phyloP scores from a whole-genome alignment of 2,888 invertebrate genomes.

The Apodemia duryi region DNA sequence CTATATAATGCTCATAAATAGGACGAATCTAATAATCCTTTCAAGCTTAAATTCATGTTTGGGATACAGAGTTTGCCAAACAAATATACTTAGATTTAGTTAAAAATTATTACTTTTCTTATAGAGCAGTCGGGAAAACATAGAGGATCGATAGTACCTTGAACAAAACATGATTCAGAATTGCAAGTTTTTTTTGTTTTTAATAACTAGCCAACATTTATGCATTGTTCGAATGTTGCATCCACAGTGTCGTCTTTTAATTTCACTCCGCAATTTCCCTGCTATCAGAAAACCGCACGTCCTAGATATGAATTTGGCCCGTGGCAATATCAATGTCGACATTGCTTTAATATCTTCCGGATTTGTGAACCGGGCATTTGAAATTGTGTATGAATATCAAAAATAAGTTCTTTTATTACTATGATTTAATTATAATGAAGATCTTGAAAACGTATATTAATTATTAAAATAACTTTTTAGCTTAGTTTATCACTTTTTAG shows the following conservation, averaged over 20 bases:
- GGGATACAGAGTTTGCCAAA: no score
- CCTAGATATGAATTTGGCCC: constrained; percentile 5
- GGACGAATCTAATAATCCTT: no score
- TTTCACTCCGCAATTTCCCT: not conserved
- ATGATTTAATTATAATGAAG: not conserved
- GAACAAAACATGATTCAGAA: not conserved
- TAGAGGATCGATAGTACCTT: no score
- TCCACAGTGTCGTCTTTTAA: not conserved
- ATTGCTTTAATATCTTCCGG: not conserved
- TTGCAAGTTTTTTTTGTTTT: not conserved
- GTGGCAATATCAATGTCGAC: constrained; percentile 3
- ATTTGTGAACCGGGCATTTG: not conserved
- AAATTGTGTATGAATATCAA: not conserved
- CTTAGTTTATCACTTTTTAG: no score
- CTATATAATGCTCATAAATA: no score
- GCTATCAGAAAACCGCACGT: not conserved
- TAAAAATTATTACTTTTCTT: no score
- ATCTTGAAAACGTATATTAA: no score
- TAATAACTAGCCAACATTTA: not conserved
- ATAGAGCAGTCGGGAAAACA: no score
- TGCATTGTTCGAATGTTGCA: not conserved
- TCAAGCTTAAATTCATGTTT: no score
- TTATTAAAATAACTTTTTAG: no score
- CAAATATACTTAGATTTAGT: no score
- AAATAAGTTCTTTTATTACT: not conserved